Evolutionary conservation across 53 echinoderm and acorn worm genomes (phyloP).

Genomic region (Henricia sp.): DNA sequence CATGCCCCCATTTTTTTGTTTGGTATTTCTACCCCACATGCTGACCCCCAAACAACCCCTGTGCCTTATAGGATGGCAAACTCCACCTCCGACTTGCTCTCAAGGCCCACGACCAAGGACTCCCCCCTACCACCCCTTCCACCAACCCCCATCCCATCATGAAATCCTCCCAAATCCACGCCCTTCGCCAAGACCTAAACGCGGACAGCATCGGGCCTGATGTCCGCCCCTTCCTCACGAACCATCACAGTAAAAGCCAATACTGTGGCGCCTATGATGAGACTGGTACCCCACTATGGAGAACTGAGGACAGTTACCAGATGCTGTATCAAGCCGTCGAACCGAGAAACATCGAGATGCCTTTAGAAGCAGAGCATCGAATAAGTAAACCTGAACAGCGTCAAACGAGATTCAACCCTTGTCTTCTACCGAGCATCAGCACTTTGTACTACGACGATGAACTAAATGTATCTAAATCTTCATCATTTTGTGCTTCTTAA

Average conservation of each 20-base stretch:
- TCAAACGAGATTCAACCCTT: neutral
- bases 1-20: neutral
- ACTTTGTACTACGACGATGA: slow-evolving; percentile 30
- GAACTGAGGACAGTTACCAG: slow-evolving; percentile 11
- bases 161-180: slow-evolving; percentile 36
- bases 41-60: slow-evolving; percentile 7
- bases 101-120: slow-evolving; percentile 48
- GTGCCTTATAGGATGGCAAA: slow-evolving; percentile 64
- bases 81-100: slow-evolving; percentile 67
- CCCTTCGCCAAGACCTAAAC: slow-evolving; percentile 52
- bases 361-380: neutral
- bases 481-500: too few species aligned
- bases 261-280: slow-evolving; percentile 46
- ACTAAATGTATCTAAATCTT: slow-evolving; percentile 55
- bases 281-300: slow-evolving; percentile 48
- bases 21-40: slow-evolving; percentile 6
- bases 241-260: slow-evolving; percentile 66
- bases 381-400: slow-evolving; percentile 22
- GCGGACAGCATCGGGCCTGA: slow-evolving; percentile 44
- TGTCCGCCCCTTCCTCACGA: slow-evolving; percentile 68
- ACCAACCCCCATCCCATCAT: neutral
- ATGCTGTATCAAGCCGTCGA: slow-evolving; percentile 68
- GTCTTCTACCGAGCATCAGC: slow-evolving; percentile 37
- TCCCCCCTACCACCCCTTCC: slow-evolving; percentile 29
- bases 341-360: slow-evolving; percentile 57